phyloP scores from a whole-genome alignment of 2,888 invertebrate genomes.

The Anodontia alba region DNA sequence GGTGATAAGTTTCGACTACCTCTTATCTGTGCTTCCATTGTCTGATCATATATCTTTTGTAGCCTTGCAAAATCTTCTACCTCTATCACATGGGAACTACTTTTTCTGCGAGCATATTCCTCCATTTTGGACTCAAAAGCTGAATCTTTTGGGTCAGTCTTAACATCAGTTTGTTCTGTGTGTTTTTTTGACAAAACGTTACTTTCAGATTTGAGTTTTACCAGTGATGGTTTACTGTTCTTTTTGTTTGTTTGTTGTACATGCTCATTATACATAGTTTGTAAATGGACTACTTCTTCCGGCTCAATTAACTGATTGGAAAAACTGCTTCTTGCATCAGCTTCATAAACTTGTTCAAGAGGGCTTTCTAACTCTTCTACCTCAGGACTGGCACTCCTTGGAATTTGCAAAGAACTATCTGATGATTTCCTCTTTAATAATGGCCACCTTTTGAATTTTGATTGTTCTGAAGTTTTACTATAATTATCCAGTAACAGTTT shows the following conservation, averaged over 20 bases:
- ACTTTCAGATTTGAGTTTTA: not conserved
- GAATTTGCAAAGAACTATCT: not conserved
- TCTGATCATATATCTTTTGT: not conserved
- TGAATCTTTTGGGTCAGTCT: not conserved
- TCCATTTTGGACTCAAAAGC: slow-evolving; percentile 11
- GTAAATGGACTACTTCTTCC: not conserved
- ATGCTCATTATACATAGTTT: not conserved
- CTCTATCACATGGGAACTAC: not conserved
- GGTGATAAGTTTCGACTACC: not conserved
- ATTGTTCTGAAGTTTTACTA: not conserved
- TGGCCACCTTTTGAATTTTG: not conserved
- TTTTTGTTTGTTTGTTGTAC: not conserved
- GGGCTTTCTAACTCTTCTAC: not conserved
- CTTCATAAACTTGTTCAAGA: slow-evolving; percentile 13
- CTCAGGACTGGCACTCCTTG: not conserved
- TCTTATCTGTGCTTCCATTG: not conserved
- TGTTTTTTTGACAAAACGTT: not conserved
- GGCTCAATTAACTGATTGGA: not conserved
- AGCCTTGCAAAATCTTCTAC: not conserved
- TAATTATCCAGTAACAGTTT: not conserved
- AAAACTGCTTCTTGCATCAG: slow-evolving; percentile 12
- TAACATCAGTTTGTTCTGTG: not conserved
- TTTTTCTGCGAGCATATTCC: slow-evolving; percentile 1
- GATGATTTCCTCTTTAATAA: not conserved
- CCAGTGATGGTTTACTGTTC: not conserved